A percentile compares a stretch with the other conserved stretches of the same genome.
phyloP scores from a whole-genome alignment of 2,888 invertebrate species.

The Drosophila ezoana region DNA sequence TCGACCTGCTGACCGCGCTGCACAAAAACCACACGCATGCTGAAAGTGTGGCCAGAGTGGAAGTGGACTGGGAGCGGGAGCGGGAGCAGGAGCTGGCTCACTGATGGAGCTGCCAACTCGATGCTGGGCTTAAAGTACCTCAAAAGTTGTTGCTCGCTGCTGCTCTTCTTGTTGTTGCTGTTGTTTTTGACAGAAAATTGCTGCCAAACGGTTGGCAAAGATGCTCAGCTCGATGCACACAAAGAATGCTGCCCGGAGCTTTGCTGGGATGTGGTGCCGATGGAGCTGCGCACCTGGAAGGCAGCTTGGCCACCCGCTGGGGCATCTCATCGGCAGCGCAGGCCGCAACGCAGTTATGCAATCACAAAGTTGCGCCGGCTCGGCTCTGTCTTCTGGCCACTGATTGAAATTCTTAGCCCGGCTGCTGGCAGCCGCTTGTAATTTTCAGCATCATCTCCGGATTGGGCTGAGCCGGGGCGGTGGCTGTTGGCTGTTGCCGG shows the following conservation, averaged over 20 bases:
- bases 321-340: conserved; percentile 40
- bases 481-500: not conserved
- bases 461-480: conserved; percentile 1
- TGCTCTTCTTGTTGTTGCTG: conserved; percentile 37
- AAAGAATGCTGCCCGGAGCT: conserved; percentile 43
- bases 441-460: conserved; percentile 62
- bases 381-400: conserved; percentile 53
- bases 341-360: conserved; percentile 64
- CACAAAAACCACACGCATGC: conserved; percentile 67
- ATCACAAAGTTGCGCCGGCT: conserved; percentile 64
- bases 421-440: conserved; percentile 41
- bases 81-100: conserved; percentile 1
- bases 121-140: conserved; percentile 55
- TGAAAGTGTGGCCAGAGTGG: conserved; percentile 65
- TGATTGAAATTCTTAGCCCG: conserved; percentile 70
- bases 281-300: conserved; percentile 21
- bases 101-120: conserved; percentile 26
- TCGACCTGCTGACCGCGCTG: conserved; percentile 66
- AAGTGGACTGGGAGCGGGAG: conserved; percentile 12
- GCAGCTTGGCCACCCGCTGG: conserved; percentile 43
- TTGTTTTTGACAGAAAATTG: conserved; percentile 68
- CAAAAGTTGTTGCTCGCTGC: conserved; percentile 42
- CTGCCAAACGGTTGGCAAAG: conserved; percentile 49
- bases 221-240: conserved; percentile 50
- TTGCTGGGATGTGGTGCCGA: conserved; percentile 12